phyloP scores from a whole-genome alignment of 64 coral and sea anemone genomes.

The Anthopleura sola region DNA sequence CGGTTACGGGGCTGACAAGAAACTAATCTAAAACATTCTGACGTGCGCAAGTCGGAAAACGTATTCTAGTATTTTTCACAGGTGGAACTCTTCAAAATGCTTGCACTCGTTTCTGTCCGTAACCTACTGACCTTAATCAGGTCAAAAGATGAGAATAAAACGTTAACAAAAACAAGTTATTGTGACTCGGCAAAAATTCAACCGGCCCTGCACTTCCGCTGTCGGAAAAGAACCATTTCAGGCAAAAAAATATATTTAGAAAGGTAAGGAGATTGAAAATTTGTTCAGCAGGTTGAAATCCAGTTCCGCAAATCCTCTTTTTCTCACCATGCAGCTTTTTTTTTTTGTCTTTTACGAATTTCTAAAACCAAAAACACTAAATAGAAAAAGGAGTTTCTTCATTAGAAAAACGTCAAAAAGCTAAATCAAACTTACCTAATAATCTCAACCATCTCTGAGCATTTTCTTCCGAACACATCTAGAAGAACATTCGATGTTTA shows the following conservation, averaged over 20 bases:
- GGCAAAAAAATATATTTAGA: background rate
- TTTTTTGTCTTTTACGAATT: too few relatives aligned
- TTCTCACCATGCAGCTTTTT: too few relatives aligned
- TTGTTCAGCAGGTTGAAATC: background rate
- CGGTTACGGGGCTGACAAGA: too few relatives aligned
- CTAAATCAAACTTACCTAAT: too few relatives aligned
- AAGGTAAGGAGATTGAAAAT: background rate
- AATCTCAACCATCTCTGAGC: too few relatives aligned
- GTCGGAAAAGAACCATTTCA: background rate
- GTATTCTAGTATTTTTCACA: background rate
- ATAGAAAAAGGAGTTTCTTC: too few relatives aligned
- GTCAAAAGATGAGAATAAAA: background rate
- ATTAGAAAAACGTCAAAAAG: too few relatives aligned
- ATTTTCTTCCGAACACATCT: too few relatives aligned
- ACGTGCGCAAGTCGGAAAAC: background rate
- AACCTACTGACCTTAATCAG: slow-evolving; percentile 4
- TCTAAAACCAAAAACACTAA: too few relatives aligned
- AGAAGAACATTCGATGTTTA: too few relatives aligned
- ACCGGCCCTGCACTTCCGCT: background rate
- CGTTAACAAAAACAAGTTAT: background rate
- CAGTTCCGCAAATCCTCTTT: background rate
- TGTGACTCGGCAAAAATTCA: background rate
- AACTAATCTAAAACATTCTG: too few relatives aligned
- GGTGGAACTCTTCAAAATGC: slow-evolving; percentile 10
- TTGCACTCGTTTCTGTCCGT: background rate